phyloP scores from a whole-genome alignment of 2,797 vertebrate genomes.

The Poecilia velifera region DNA sequence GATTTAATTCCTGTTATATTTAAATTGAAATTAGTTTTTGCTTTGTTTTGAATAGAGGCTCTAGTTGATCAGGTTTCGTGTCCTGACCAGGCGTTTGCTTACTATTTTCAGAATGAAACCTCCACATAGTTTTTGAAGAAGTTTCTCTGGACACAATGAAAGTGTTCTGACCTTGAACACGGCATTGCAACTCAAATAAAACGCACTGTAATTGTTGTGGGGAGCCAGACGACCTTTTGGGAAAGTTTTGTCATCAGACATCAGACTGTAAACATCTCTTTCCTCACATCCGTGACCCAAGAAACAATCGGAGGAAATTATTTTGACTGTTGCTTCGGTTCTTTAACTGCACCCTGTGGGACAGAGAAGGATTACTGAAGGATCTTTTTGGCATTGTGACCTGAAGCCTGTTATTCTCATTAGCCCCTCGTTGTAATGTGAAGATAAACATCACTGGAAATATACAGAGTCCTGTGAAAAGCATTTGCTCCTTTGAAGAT shows the following conservation, averaged over 20 bases:
- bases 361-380: not conserved
- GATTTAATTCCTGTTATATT: not conserved
- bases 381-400: not conserved
- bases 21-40: not conserved
- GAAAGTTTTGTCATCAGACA: not conserved
- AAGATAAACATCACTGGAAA: not conserved
- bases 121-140: not conserved
- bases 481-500: not conserved
- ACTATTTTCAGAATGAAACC: not conserved
- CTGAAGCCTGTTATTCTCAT: not conserved
- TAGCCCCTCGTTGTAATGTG: not conserved
- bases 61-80: not conserved
- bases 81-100: not conserved
- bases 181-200: not conserved
- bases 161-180: not conserved
- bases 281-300: not conserved
- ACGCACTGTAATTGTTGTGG: not conserved
- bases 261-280: not conserved
- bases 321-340: not conserved
- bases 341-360: not conserved
- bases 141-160: not conserved
- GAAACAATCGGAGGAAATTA: not conserved
- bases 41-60: not conserved
- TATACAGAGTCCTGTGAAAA: not conserved
- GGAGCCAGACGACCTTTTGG: not conserved